Conservation (phyloP, 1,140 invertebrate species). For the Trypoxylus dichotomus region DNA sequence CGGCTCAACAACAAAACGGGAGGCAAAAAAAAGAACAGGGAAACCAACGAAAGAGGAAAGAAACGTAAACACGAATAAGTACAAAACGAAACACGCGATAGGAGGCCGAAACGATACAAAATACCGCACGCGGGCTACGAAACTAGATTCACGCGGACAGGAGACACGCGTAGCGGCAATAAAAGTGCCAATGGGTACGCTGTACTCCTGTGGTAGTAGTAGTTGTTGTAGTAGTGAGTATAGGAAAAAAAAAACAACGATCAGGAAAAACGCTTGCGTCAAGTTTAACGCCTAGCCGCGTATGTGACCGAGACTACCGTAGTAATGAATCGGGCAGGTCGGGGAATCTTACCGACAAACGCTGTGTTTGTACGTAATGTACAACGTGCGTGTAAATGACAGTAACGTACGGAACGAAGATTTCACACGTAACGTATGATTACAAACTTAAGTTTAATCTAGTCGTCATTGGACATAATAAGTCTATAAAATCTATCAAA, state of each 20-base stretch:
- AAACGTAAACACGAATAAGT: not conserved
- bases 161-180: not conserved
- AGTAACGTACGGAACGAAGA: too few relatives aligned
- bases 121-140: not conserved
- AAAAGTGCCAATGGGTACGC: not conserved
- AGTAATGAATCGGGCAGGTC: not conserved
- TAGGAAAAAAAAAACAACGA: not conserved
- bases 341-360: not conserved
- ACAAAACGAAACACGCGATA: not conserved
- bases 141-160: conserved; percentile 9
- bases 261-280: not conserved
- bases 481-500: too few relatives aligned
- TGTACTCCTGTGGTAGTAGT: not conserved
- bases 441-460: too few relatives aligned
- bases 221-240: not conserved
- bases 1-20: not conserved
- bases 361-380: not conserved
- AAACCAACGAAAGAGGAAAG: not conserved
- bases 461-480: too few relatives aligned
- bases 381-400: too few relatives aligned
- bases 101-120: not conserved
- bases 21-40: not conserved
- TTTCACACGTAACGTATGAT: too few relatives aligned
- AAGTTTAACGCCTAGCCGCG: not conserved
- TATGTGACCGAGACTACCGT: not conserved